Percentiles rank a stretch among this genome's conserved stretches.
Conservation (phyloP, 2,797 vertebrate species). For the Anisognathus igniventris region DNA sequence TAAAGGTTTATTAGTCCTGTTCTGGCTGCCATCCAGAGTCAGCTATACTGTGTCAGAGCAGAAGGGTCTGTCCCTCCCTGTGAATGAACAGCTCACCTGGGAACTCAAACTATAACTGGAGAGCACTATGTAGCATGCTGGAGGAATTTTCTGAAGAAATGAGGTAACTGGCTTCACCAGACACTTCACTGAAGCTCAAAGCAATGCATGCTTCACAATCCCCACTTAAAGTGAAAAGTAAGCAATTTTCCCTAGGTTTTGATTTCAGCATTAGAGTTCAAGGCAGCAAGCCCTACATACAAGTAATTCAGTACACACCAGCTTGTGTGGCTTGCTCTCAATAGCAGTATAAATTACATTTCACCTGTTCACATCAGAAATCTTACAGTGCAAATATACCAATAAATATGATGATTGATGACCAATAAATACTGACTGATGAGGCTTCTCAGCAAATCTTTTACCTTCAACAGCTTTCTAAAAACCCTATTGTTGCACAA, state of each 20-base stretch:
- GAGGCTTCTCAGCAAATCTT: background rate
- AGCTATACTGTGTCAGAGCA: background rate
- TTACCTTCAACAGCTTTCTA: background rate
- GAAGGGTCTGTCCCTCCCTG: background rate
- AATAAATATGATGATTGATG: background rate
- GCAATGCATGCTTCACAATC: background rate
- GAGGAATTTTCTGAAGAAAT: background rate
- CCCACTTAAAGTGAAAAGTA: background rate
- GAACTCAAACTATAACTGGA: background rate
- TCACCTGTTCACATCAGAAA: background rate
- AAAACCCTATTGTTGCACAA: background rate
- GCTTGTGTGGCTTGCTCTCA: background rate
- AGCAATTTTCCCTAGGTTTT: background rate
- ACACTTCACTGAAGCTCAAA: background rate
- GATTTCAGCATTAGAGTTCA: background rate
- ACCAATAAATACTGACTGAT: background rate
- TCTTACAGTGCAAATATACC: background rate
- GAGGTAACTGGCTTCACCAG: background rate
- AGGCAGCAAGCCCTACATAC: background rate
- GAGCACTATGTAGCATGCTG: background rate
- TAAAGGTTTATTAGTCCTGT: background rate
- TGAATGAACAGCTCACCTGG: background rate
- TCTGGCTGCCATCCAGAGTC: background rate
- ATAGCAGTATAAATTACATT: background rate
- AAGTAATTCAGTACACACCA: conserved; percentile 26